phyloP scores from a whole-genome alignment of 2,888 invertebrate genomes.

The Pyrochroa serraticornis region DNA sequence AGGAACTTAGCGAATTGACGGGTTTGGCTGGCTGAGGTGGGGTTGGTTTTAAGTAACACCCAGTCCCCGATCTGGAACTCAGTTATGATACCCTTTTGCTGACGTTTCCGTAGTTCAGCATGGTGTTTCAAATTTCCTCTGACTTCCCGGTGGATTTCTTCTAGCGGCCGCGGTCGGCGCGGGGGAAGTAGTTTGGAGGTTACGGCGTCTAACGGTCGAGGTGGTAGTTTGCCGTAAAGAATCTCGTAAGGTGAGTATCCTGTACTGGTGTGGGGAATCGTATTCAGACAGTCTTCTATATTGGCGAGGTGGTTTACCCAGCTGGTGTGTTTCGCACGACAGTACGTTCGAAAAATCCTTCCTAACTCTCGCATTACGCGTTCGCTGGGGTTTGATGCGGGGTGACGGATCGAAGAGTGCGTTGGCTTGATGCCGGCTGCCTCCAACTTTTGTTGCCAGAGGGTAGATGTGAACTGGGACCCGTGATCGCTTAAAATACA shows the following conservation, averaged over 20 bases:
- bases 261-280: conserved; percentile 3
- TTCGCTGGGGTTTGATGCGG: conserved; percentile 32
- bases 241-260: conserved; percentile 2
- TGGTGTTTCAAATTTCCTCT: no score
- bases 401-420: conserved; percentile 25
- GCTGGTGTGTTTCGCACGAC: conserved; percentile 9
- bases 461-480: conserved; percentile 30
- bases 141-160: no score
- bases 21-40: no score
- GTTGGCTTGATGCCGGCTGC: conserved; percentile 3
- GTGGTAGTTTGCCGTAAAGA: background rate
- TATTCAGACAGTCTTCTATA: conserved; percentile 4
- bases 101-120: no score
- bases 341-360: conserved; percentile 23
- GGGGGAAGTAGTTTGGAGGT: no score
- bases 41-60: no score
- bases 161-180: no score
- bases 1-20: background rate
- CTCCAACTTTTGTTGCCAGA: conserved; percentile 23
- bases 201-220: background rate
- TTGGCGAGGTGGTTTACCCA: conserved; percentile 9
- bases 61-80: no score
- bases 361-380: conserved; percentile 32
- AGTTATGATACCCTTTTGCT: no score
- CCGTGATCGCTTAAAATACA: conserved; percentile 32